A percentile compares a stretch with the other conserved stretches of the same genome.
phyloP scores from a whole-genome alignment of 1,140 invertebrate genomes.

The Drosophila tropicalis region DNA sequence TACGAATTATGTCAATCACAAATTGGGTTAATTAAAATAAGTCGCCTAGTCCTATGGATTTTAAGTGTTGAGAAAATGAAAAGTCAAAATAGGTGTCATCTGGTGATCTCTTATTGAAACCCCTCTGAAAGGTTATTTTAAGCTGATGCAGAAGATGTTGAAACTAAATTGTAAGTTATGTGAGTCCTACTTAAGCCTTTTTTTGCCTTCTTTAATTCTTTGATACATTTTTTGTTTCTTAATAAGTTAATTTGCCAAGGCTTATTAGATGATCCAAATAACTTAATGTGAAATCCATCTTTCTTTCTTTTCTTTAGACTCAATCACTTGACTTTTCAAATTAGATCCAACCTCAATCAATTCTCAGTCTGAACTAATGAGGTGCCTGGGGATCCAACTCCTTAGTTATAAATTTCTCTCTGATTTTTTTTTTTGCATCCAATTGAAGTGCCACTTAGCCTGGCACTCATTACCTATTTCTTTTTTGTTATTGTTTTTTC shows the following conservation, averaged over 20 bases:
- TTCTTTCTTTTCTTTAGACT: background rate
- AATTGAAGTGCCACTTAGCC: conserved; percentile 32
- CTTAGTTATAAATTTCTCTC: too few species aligned
- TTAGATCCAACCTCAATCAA: conserved; percentile 39
- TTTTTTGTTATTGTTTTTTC: conserved; percentile 47
- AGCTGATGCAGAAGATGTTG: too few species aligned
- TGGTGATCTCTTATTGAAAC: too few species aligned
- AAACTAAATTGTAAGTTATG: too few species aligned
- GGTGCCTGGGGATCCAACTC: conserved; percentile 12
- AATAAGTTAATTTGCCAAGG: conserved; percentile 7
- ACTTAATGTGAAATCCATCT: background rate
- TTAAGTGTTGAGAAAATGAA: too few species aligned
- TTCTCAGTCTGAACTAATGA: conserved; percentile 36
- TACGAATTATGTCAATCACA: too few species aligned
- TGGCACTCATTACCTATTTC: conserved; percentile 47
- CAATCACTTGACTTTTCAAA: conserved; percentile 23
- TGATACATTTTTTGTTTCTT: background rate
- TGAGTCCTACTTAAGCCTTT: background rate
- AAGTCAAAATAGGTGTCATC: too few species aligned
- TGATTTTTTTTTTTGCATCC: conserved; percentile 15
- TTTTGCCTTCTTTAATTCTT: too few species aligned
- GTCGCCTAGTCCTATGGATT: too few species aligned
- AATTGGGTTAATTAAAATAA: too few species aligned
- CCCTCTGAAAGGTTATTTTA: too few species aligned
- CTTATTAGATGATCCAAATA: background rate